Evolutionary conservation across 2,113 vertebrate species (phyloP), one percentile per base, ranked within the genome.

Genomic region (Tychaedon coryphoeus): DNA sequence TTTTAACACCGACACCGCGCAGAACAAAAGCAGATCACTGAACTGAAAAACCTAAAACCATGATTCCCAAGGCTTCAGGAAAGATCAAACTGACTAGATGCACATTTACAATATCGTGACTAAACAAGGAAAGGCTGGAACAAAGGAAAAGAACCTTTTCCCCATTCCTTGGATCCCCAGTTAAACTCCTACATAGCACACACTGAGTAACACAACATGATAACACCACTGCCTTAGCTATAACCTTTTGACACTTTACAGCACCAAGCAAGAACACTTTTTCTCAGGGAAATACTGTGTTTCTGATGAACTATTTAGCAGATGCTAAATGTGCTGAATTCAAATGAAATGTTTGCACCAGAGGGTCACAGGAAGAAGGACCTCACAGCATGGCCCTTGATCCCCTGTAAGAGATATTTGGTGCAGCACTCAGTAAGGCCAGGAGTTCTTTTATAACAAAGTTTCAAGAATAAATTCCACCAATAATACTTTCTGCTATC

Each of bases 381-480:
- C 60, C 40, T 91, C 4, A 1, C 29, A 36, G 26, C 38, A 40
- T 2, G 7, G n/a, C 29, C 45, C 38, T 67, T 54, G 42, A 74
- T 51, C 7, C 23, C 22, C 22, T 24, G 20, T 38, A 54, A 70
- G 24, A 83, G 66, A 26, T 60, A 60, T 48, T 67, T 50, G 36
- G 25, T 54, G 42, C 31, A 3, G 61, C 60, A 92, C 72, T 84
- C 62, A 72, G 58, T 57, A 80, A 77, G 33, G 43, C 57, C 42
- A 92, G 22, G 54, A 92, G 87, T 54, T 89, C 86, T 71, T 95
- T 96, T 91, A 66, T 78, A 56, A 75, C 50, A 76, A 94, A 94
- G 70, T 74, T 85, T 82, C 88, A 92, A 93, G 95, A 97, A 95
- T 65, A 93, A 96, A 94, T 72, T 76, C 54, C 36, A 87, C 53